Evolutionary conservation across 2,113 vertebrate genomes (phyloP).

Genomic region (Suncus etruscus): DNA sequence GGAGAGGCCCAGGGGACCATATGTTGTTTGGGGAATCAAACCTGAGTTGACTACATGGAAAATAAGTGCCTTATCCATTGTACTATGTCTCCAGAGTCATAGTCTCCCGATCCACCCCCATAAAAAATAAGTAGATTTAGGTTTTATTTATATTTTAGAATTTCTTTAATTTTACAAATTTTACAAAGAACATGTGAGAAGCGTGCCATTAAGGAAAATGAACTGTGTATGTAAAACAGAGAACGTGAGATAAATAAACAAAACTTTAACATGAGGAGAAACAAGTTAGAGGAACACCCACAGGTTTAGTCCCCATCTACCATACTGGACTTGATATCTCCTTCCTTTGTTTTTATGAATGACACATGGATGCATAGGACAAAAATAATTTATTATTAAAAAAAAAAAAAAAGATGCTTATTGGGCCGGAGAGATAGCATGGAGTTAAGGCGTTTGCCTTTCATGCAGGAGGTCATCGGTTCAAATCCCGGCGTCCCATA

Average conservation of each 20-base stretch:
- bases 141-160: no score
- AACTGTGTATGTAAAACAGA: constrained; percentile 43
- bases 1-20: no score
- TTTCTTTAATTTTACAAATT: constrained; percentile 39
- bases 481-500: no score
- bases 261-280: neutral
- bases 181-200: neutral
- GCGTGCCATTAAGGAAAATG: constrained; percentile 42
- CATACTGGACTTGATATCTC: neutral
- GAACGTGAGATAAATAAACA: neutral
- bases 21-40: no score
- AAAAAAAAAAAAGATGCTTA: no score
- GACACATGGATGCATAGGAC: neutral
- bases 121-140: no score
- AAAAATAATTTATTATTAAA: neutral
- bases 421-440: no score
- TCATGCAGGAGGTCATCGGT: no score
- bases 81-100: no score
- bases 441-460: no score
- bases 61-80: no score
- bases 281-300: neutral
- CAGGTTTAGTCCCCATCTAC: neutral
- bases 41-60: no score
- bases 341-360: constrained; percentile 6
- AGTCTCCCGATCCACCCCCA: neutral